These are phyloP conservation scores for Bungarus multicinctus DNA, from an alignment of 2,113 vertebrate species.

Conservation along the genomic window DNA sequence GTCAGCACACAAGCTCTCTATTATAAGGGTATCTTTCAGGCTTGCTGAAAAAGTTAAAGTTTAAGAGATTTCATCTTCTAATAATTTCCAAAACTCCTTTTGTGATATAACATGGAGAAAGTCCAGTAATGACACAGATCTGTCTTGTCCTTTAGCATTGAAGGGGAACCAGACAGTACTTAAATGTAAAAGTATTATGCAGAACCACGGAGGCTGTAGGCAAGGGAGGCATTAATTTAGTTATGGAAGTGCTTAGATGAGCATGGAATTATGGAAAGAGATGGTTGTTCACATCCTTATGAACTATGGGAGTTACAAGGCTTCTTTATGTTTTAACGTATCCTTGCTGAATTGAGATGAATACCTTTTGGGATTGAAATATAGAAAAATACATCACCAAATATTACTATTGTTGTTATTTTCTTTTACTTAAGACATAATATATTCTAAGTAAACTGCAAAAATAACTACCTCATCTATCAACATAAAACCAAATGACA, in stretches of 20 bases:
- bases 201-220: not conserved
- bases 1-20: not conserved
- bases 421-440: not conserved
- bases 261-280: not conserved
- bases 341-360: not conserved
- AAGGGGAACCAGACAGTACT: not conserved
- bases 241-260: not conserved
- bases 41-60: not conserved
- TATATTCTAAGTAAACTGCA: not conserved
- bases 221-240: not conserved
- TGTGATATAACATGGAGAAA: too few relatives aligned
- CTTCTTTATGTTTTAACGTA: not conserved
- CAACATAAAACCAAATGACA: not conserved
- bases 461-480: not conserved
- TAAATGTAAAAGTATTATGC: not conserved
- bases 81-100: not conserved
- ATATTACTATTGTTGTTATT: not conserved
- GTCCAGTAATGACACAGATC: not conserved
- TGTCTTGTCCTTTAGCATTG: not conserved
- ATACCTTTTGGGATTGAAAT: not conserved
- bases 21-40: not conserved
- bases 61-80: not conserved
- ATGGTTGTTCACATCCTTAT: not conserved
- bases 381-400: not conserved
- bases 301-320: too few relatives aligned